Conservation (phyloP, 2,888 invertebrate genomes). For the Meloe dianella region DNA sequence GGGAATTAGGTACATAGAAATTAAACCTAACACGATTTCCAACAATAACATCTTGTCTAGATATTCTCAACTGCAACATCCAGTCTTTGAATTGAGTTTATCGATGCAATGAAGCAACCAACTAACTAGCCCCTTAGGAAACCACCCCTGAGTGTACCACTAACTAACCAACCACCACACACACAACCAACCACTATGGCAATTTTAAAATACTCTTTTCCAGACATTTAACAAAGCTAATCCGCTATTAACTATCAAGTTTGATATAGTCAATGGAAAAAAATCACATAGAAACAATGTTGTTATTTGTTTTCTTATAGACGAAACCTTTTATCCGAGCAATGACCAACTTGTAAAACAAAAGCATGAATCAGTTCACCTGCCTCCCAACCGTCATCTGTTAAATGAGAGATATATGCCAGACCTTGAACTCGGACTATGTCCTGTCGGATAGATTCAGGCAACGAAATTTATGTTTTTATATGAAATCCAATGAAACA, state of each 20-base stretch:
- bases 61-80: constrained; percentile 20
- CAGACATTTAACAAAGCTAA: background rate
- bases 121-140: background rate
- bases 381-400: constrained; percentile 27
- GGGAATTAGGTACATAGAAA: constrained; percentile 18
- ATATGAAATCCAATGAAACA: background rate
- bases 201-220: background rate
- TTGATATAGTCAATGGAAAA: background rate
- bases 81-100: background rate
- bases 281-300: background rate
- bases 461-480: background rate
- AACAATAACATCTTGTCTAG: constrained; percentile 18
- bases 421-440: constrained; percentile 23
- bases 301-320: background rate
- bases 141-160: background rate
- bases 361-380: constrained; percentile 20
- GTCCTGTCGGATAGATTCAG: background rate
- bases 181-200: background rate
- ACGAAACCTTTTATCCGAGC: background rate
- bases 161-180: background rate
- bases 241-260: background rate
- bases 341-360: constrained; percentile 4
- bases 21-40: constrained; percentile 18
- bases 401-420: constrained; percentile 15
- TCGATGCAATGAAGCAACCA: background rate